Percentiles rank a stretch among this genome's conserved stretches.
phyloP scores from a whole-genome alignment of 1,140 invertebrate species.

The Aleiodes sp. region DNA sequence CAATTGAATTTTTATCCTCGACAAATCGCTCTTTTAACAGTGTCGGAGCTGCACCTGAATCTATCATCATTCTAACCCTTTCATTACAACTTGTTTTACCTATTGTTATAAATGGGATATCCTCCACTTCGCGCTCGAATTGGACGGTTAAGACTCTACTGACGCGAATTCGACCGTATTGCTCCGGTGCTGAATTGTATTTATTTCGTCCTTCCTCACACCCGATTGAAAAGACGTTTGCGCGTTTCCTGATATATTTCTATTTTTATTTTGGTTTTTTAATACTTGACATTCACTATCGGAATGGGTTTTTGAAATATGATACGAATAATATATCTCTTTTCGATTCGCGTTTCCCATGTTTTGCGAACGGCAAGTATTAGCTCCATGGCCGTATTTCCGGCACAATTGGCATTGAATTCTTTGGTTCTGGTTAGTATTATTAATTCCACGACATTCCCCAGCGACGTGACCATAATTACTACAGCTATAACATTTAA shows the following conservation, averaged over 20 bases:
- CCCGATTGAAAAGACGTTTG: conserved; percentile 2
- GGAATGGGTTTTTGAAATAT: too few species aligned
- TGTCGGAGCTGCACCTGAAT: background rate
- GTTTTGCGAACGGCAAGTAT: background rate
- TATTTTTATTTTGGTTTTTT: too few species aligned
- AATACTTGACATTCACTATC: too few species aligned
- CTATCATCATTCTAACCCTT: too few species aligned
- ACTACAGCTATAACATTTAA: too few species aligned
- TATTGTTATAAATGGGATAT: background rate
- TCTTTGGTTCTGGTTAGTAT: too few species aligned
- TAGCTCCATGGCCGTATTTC: background rate
- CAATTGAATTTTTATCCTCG: background rate
- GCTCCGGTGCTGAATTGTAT: background rate
- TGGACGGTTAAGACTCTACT: background rate
- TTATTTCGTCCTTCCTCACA: background rate
- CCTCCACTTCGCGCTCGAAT: background rate
- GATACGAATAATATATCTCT: too few species aligned
- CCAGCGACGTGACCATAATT: too few species aligned
- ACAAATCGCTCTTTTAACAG: background rate
- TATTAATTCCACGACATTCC: too few species aligned
- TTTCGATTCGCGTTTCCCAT: too few species aligned
- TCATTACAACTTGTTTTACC: background rate
- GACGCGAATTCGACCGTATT: background rate
- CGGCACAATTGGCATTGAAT: too few species aligned
- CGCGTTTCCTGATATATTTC: background rate